These are phyloP conservation scores for Dryoscopus gambensis DNA, from an alignment of 2,113 vertebrate species.

Conservation along the genomic window DNA sequence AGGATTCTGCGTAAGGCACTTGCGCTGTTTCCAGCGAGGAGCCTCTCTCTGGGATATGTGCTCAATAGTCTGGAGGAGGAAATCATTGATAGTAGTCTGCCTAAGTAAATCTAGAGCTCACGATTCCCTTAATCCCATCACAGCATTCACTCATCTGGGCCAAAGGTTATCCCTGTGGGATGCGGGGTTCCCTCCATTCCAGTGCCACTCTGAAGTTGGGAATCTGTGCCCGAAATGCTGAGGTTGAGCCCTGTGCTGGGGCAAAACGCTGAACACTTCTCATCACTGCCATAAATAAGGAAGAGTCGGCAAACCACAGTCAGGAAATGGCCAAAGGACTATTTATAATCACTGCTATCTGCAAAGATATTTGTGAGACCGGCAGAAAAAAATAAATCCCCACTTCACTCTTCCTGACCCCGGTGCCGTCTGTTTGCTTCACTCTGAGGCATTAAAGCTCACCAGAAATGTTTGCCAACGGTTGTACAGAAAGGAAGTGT, in stretches of 20 bases:
- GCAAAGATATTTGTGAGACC: conserved; percentile 8
- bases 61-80: not conserved
- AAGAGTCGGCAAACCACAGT: not conserved
- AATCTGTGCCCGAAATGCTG: fast-evolving
- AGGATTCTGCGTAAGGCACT: not conserved
- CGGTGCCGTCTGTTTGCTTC: not conserved
- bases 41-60: fast-evolving
- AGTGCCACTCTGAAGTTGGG: not conserved
- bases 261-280: not conserved
- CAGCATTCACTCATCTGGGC: not conserved
- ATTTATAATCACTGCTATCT: conserved; percentile 22
- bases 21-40: not conserved
- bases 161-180: not conserved
- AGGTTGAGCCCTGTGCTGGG: fast-evolving
- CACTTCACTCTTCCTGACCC: conserved; percentile 22
- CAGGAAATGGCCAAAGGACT: conserved; percentile 29
- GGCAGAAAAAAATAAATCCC: not conserved
- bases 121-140: not conserved
- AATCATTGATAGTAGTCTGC: not conserved
- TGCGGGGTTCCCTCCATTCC: not conserved
- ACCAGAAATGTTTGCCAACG: not conserved
- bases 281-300: not conserved
- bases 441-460: not conserved
- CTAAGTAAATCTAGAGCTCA: not conserved
- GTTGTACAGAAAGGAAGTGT: not conserved